These are phyloP conservation scores for Prostheceraeus crozeri DNA, from an alignment of 2,888 invertebrate species.

Conservation along the genomic window DNA sequence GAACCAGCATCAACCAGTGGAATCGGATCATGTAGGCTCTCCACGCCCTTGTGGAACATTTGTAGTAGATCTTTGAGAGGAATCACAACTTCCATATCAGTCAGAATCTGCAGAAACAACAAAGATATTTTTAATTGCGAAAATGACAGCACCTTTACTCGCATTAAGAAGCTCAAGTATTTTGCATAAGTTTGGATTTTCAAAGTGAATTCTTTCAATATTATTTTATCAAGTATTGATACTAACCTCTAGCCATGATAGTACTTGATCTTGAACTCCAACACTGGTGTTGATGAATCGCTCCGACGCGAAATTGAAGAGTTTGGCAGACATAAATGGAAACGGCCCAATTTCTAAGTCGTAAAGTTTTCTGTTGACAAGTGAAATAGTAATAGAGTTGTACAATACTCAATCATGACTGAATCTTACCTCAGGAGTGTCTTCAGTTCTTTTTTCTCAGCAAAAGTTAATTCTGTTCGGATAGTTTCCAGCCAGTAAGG, in stretches of 20 bases:
- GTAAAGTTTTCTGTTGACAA: slow-evolving; percentile 72
- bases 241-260: slow-evolving; percentile 59
- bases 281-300: slow-evolving; percentile 63
- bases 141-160: too few species aligned
- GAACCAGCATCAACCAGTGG: slow-evolving; percentile 20
- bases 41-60: slow-evolving; percentile 79
- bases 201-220: too few species aligned
- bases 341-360: slow-evolving; percentile 90
- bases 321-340: slow-evolving; percentile 83
- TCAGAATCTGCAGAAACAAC: slow-evolving; percentile 64
- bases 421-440: slow-evolving; percentile 65
- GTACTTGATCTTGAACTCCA: slow-evolving; percentile 58
- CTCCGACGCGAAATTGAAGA: slow-evolving; percentile 84
- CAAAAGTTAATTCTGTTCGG: slow-evolving; percentile 63
- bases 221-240: too few species aligned
- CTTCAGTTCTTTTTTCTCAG: slow-evolving; percentile 74
- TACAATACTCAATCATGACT: background rate
- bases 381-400: background rate
- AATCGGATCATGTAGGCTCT: slow-evolving; percentile 49
- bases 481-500: slow-evolving; percentile 98
- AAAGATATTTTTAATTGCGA: too few species aligned
- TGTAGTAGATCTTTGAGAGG: slow-evolving; percentile 77
- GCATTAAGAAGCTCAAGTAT: too few species aligned
- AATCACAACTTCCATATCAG: slow-evolving; percentile 78
- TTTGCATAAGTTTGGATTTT: too few species aligned